Conservation (phyloP, 2,888 invertebrate species). For the Belgica antarctica region DNA sequence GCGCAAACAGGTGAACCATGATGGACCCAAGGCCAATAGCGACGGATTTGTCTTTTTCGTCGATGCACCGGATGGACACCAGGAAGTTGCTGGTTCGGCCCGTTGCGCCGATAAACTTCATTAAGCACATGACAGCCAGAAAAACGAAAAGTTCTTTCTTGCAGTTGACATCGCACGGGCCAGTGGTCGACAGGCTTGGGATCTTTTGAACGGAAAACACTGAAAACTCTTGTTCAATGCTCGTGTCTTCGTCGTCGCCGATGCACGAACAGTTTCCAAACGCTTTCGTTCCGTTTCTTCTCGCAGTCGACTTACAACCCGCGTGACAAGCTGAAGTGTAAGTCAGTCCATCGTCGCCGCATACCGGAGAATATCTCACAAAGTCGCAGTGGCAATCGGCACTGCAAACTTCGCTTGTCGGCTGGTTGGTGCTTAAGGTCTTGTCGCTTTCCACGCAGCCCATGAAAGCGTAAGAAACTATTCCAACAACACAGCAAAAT, state of each 20-base stretch:
- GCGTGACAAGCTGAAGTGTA: constrained; percentile 72
- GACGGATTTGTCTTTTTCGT: constrained; percentile 63
- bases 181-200: constrained; percentile 55
- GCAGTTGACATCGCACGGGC: constrained; percentile 61
- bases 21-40: constrained; percentile 63
- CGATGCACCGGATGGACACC: constrained; percentile 64
- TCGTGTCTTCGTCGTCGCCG: constrained; percentile 49
- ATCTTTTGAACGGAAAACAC: not conserved
- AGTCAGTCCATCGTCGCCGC: constrained; percentile 59
- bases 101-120: constrained; percentile 62
- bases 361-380: constrained; percentile 66
- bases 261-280: constrained; percentile 38
- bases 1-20: constrained; percentile 62
- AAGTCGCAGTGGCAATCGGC: constrained; percentile 62
- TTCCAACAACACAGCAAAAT: constrained; percentile 59
- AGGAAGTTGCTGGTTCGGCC: constrained; percentile 64
- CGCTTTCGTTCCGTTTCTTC: constrained; percentile 16
- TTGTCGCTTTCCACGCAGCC: constrained; percentile 56
- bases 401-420: constrained; percentile 56
- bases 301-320: constrained; percentile 57
- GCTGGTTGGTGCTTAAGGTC: constrained; percentile 51
- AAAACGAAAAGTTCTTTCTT: constrained; percentile 59
- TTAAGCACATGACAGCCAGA: constrained; percentile 58
- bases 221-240: not conserved
- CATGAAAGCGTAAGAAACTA: constrained; percentile 60